Percentiles rank a stretch among this genome's conserved stretches.
These are phyloP conservation scores for Catocala fraxini DNA, from an alignment of 2,888 invertebrate genomes.

Conservation along the genomic window DNA sequence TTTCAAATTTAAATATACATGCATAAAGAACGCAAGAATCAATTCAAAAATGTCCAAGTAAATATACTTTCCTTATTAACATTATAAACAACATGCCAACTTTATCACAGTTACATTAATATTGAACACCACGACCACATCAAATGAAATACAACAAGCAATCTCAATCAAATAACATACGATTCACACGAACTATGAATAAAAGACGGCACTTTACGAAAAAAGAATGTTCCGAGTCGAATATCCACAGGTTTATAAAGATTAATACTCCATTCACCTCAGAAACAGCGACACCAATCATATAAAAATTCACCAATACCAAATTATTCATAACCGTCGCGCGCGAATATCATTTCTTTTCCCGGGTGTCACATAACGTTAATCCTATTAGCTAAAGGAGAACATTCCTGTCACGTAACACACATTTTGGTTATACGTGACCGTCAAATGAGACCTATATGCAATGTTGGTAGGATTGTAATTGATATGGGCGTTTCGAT, in stretches of 20 bases:
- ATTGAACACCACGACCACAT: too few species aligned
- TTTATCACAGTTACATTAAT: neutral
- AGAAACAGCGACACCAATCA: neutral
- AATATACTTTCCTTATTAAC: too few species aligned
- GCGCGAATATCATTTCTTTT: conserved; percentile 24
- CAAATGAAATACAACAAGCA: too few species aligned
- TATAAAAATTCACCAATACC: conserved; percentile 14
- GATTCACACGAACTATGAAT: too few species aligned
- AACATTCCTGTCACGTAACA: conserved; percentile 64
- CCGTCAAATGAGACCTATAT: conserved; percentile 51
- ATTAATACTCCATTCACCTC: conserved; percentile 8
- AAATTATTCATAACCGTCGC: conserved; percentile 40
- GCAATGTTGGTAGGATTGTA: conserved; percentile 58
- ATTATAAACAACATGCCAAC: too few species aligned
- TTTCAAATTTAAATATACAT: too few species aligned
- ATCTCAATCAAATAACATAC: too few species aligned
- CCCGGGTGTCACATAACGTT: conserved; percentile 58
- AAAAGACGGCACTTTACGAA: too few species aligned
- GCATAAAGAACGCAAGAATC: too few species aligned
- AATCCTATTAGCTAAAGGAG: conserved; percentile 63
- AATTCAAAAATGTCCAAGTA: too few species aligned
- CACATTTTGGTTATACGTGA: conserved; percentile 68
- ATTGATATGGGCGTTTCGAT: conserved; percentile 60
- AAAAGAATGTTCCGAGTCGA: too few species aligned
- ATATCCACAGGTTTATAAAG: neutral